These are phyloP conservation scores for Sylvia borin DNA, from an alignment of 2,797 vertebrate genomes.

Conservation along the genomic window DNA sequence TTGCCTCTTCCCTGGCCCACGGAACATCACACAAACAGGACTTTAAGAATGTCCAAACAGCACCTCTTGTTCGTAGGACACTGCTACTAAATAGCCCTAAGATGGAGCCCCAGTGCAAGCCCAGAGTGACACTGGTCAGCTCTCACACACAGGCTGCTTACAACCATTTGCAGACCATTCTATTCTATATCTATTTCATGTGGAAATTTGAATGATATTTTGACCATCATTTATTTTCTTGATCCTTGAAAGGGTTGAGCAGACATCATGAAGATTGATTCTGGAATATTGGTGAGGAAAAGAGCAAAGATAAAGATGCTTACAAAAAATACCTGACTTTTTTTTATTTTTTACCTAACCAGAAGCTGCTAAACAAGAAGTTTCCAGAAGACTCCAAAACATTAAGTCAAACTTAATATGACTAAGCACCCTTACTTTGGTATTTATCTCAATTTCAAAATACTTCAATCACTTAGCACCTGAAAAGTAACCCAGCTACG, in stretches of 20 bases:
- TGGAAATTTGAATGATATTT: background rate
- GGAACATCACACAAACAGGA: background rate
- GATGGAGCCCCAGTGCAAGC: background rate
- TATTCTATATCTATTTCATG: background rate
- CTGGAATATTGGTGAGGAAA: background rate
- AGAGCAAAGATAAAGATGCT: background rate
- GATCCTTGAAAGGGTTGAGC: background rate
- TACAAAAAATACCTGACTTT: background rate
- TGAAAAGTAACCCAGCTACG: constrained; percentile 17
- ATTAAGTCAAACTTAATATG: background rate
- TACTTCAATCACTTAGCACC: constrained; percentile 34
- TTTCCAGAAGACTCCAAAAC: constrained; percentile 24
- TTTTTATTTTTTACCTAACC: background rate
- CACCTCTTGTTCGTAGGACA: background rate
- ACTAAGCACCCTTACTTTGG: constrained; percentile 39
- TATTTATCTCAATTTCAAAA: constrained; percentile 41
- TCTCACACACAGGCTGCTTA: background rate
- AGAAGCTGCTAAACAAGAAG: constrained; percentile 11
- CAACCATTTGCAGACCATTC: background rate
- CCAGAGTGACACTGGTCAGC: background rate
- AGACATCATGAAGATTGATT: background rate
- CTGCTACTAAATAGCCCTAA: background rate
- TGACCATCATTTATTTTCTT: background rate
- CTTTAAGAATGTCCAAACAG: background rate
- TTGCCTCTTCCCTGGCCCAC: background rate